These are phyloP conservation scores for Actenoides lindsayi DNA, from an alignment of 2,113 vertebrate species.

Conservation along the genomic window DNA sequence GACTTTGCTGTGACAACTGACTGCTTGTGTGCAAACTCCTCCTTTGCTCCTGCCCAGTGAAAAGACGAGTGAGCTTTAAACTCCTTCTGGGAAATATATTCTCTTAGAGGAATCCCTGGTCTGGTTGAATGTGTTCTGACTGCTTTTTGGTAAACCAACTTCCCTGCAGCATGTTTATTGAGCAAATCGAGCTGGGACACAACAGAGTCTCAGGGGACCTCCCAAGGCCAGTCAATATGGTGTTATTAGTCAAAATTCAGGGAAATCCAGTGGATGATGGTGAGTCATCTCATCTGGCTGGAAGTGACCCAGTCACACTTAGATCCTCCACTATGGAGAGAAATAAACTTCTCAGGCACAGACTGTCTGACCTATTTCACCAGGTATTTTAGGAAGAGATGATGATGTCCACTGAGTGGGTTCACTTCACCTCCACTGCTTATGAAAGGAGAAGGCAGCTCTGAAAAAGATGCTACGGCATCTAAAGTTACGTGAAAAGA, in stretches of 20 bases:
- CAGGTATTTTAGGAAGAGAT: not conserved
- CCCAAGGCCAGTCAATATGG: not conserved
- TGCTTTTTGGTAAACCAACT: not conserved
- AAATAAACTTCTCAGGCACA: not conserved
- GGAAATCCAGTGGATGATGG: not conserved
- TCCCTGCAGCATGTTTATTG: not conserved
- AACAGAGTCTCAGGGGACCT: not conserved
- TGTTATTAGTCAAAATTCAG: not conserved
- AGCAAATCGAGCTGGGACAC: not conserved
- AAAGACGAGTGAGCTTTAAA: not conserved
- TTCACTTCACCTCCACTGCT: not conserved
- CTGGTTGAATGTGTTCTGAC: accelerated
- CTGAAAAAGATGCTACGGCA: not conserved
- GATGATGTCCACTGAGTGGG: not conserved
- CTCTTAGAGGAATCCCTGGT: not conserved
- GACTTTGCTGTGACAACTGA: accelerated
- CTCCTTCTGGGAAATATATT: not conserved
- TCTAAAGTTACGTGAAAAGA: not conserved
- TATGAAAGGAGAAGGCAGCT: not conserved
- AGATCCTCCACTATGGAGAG: not conserved
- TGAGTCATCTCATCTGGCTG: not conserved
- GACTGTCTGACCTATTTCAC: not conserved
- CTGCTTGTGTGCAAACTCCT: not conserved
- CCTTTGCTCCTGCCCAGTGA: not conserved
- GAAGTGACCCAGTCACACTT: not conserved